These are phyloP conservation scores for Phylloscopus trochilus DNA, from an alignment of 2,113 vertebrate genomes.

Conservation along the genomic window DNA sequence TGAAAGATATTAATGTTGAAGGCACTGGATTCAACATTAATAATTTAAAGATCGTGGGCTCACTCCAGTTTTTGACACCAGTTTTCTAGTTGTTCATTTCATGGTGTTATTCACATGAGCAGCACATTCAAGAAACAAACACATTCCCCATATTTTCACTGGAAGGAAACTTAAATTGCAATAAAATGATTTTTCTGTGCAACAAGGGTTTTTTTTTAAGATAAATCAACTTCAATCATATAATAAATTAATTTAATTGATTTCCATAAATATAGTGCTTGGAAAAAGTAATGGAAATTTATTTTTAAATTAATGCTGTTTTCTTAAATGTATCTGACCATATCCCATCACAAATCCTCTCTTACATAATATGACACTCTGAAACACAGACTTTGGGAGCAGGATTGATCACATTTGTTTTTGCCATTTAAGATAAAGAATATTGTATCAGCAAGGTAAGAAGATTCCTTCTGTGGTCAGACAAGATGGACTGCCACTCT, in stretches of 20 bases:
- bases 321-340: neutral
- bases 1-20: neutral
- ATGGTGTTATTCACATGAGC: neutral
- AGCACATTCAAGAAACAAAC: neutral
- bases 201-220: neutral
- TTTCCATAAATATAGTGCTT: neutral
- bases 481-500: neutral
- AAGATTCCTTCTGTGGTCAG: neutral
- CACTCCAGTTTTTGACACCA: neutral
- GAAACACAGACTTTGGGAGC: neutral
- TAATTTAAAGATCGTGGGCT: neutral
- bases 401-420: neutral
- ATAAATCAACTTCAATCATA: neutral
- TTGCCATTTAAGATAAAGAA: neutral
- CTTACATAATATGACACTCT: neutral
- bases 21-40: neutral
- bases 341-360: neutral
- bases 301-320: neutral
- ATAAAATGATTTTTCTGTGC: neutral
- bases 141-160: neutral
- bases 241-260: neutral
- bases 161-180: neutral
- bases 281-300: neutral
- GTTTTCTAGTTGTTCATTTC: neutral
- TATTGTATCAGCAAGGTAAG: neutral